Conservation (phyloP, 2,888 invertebrate species). For the Hipparchia sbordonii region DNA sequence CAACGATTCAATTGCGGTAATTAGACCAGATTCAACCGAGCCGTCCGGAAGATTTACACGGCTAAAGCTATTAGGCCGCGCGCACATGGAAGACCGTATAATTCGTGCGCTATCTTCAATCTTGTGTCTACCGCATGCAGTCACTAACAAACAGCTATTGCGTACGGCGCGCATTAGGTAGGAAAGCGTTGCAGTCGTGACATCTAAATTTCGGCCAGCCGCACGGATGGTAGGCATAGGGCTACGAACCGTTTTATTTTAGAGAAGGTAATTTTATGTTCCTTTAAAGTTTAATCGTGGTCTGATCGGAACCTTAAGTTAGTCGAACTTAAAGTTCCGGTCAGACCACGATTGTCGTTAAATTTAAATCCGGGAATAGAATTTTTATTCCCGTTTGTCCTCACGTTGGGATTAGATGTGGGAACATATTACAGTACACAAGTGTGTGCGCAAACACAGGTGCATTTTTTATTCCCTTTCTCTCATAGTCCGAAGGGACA, state of each 20-base stretch:
- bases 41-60: slow-evolving; percentile 48
- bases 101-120: slow-evolving; percentile 76
- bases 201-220: slow-evolving; percentile 81
- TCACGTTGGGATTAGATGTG: no score
- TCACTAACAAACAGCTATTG: slow-evolving; percentile 78
- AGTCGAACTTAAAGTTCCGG: no score
- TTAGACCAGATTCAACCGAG: slow-evolving; percentile 38
- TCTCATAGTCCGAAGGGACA: no score
- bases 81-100: slow-evolving; percentile 63
- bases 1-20: slow-evolving; percentile 24
- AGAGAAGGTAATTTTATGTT: slow-evolving; percentile 6
- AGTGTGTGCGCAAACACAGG: no score
- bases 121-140: slow-evolving; percentile 65
- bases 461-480: no score
- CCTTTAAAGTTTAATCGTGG: no score
- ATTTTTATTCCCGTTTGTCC: no score
- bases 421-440: no score
- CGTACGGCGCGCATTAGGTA: slow-evolving; percentile 67
- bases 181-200: slow-evolving; percentile 75
- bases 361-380: no score
- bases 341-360: no score
- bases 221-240: slow-evolving; percentile 52
- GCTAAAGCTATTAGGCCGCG: slow-evolving; percentile 52
- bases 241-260: neutral
- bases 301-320: no score